Evolutionary conservation across 2,888 invertebrate species (phyloP), one percentile per base, ranked within the genome.

Genomic region (Drosophila phalerata): DNA sequence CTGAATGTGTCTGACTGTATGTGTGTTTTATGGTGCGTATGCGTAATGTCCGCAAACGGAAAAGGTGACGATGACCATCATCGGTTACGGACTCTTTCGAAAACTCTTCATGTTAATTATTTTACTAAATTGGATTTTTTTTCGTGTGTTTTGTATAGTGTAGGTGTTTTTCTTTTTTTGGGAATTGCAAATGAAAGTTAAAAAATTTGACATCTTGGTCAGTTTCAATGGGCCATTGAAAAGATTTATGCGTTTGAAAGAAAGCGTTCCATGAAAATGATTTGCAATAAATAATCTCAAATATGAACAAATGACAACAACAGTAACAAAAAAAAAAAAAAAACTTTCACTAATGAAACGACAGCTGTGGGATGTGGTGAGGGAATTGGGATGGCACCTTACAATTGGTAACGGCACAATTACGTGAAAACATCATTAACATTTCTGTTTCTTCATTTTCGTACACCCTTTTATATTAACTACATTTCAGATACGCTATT

Each of bases 301-400:
- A 73, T 72, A 65, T 72, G 32, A 68, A 60, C 52, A 60, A 49
- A 52, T 55, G 56, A 56, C 60, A 45, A 34, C 45, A 62, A 32
- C 55, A 55, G 58, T 19, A 71, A 57, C n/a, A 51, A 48, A 65
- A 53, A 43, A n/a, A 38, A 25, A 4, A 51, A 32, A 4, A 51
- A 60, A 77, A 77, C 84, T 84, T 84, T 84, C 84, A 88, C 84
- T 84, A 68, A 77, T 77, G 45, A 73, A 68, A 70, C 19, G n/a
- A 49, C 48, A 19, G 48, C 13, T 9, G 9, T 9, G 49, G 48
- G 56, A 61, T 37, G 13, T 13, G 42, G 58, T 9, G n/a, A 8
- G 13, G 49, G 30, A 62, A 61, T 37, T n/a, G 15, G 42, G 65
- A 66, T 65, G 74, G 25, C 73, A 74, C 70, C 79, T 48, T 51